phyloP scores from a whole-genome alignment of 2,888 invertebrate species.

The Erpobdella octoculata region DNA sequence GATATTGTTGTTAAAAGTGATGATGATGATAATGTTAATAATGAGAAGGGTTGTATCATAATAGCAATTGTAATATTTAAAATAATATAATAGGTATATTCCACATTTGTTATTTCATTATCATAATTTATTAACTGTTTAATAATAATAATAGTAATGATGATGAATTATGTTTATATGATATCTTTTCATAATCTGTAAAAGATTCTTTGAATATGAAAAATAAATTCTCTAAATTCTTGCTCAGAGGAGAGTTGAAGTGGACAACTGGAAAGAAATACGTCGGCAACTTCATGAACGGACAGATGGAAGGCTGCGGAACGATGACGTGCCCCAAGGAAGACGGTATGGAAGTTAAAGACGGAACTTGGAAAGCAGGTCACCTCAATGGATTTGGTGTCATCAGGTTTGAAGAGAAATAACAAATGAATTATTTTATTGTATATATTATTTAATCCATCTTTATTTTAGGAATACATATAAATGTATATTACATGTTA shows the following conservation, averaged over 20 bases:
- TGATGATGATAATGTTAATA: background rate
- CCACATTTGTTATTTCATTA: no score
- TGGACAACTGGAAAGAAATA: slow-evolving; percentile 75
- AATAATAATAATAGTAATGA: no score
- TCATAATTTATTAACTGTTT: no score
- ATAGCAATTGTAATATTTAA: no score
- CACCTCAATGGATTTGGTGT: slow-evolving; percentile 60
- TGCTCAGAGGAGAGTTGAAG: slow-evolving; percentile 64
- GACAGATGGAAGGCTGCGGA: slow-evolving; percentile 63
- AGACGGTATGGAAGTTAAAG: slow-evolving; percentile 61
- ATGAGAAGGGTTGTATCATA: no score
- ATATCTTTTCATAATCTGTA: no score
- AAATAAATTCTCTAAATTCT: no score
- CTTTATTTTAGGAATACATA: background rate
- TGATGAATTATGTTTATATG: no score
- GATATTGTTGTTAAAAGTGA: slow-evolving; percentile 9
- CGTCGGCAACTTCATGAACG: slow-evolving; percentile 71
- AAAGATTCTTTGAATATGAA: no score
- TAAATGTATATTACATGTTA: no score
- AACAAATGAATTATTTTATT: background rate
- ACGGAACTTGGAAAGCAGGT: slow-evolving; percentile 73
- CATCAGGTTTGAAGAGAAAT: slow-evolving; percentile 54
- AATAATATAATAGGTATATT: no score
- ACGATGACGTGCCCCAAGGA: slow-evolving; percentile 39
- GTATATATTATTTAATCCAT: background rate